Conservation (phyloP, 1,140 invertebrate species). For the Tetragonula clypearis region DNA sequence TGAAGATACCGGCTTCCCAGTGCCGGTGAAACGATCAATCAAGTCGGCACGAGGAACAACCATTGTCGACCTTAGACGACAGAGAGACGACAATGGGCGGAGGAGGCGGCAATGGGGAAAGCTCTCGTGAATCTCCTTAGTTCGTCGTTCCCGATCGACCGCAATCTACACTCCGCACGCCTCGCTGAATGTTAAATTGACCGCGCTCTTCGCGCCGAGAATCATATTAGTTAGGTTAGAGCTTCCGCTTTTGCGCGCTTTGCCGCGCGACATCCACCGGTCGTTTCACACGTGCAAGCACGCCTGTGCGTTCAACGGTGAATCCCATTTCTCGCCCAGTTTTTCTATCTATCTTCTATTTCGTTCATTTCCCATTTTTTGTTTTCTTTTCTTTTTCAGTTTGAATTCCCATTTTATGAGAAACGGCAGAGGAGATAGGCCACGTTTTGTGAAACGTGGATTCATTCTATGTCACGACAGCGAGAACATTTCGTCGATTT, state of each 20-base stretch:
- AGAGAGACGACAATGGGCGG: too few species aligned
- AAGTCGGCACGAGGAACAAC: conserved; percentile 55
- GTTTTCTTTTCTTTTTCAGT: not conserved
- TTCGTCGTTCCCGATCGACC: conserved; percentile 33
- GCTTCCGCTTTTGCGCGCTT: conserved; percentile 31
- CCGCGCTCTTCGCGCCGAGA: conserved; percentile 21
- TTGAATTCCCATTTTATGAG: not conserved
- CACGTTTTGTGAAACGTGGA: too few species aligned
- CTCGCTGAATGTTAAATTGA: conserved; percentile 44
- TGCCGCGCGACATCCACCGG: not conserved
- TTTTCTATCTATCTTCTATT: not conserved
- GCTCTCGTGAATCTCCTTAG: not conserved
- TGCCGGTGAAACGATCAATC: conserved; percentile 65
- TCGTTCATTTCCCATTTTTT: not conserved
- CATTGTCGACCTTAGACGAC: conserved; percentile 7
- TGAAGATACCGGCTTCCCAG: conserved; percentile 52
- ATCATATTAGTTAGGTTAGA: conserved; percentile 31
- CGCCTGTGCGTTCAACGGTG: not conserved
- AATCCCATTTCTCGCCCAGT: not conserved
- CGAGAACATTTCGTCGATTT: too few species aligned
- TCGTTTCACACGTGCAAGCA: conserved; percentile 21
- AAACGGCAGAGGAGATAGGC: too few species aligned
- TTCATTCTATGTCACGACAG: too few species aligned
- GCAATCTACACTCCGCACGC: conserved; percentile 20
- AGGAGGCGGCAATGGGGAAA: not conserved